Evolutionary conservation across 2,113 vertebrate genomes (phyloP).

Genomic region (Neopipo cinnamomea): DNA sequence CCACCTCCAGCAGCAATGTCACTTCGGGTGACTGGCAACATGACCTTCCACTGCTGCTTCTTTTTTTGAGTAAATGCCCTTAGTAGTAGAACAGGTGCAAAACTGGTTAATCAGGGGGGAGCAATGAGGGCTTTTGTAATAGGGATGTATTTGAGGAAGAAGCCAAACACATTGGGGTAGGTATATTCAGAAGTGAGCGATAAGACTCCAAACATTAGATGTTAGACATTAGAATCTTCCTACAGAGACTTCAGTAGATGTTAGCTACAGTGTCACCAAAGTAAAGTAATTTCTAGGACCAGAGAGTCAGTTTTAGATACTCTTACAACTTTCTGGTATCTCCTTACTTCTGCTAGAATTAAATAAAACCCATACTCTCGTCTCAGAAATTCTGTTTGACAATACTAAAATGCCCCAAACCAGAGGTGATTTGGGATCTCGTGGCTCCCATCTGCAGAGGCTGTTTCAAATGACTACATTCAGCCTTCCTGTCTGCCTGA

Average conservation of each 20-base stretch:
- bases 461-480: not conserved
- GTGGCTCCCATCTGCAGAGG: not conserved
- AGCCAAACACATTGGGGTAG: not conserved
- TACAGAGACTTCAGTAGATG: not conserved
- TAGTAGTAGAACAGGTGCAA: not conserved
- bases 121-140: not conserved
- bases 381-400: not conserved
- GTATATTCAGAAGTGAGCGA: not conserved
- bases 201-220: not conserved
- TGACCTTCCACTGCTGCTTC: not conserved
- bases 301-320: not conserved
- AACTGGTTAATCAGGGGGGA: not conserved
- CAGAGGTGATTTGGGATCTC: not conserved
- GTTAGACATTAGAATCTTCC: not conserved
- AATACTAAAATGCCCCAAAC: not conserved
- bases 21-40: not conserved
- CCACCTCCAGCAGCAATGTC: not conserved
- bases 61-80: not conserved
- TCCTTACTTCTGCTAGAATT: not conserved
- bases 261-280: not conserved
- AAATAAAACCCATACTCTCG: not conserved
- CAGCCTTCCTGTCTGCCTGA: not conserved
- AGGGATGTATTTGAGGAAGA: not conserved
- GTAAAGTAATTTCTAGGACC: not conserved
- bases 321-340: not conserved